Base-by-base conservation (phyloP, 1,140 invertebrate genomes). In the Drosophila parabipectinata region DNA sequence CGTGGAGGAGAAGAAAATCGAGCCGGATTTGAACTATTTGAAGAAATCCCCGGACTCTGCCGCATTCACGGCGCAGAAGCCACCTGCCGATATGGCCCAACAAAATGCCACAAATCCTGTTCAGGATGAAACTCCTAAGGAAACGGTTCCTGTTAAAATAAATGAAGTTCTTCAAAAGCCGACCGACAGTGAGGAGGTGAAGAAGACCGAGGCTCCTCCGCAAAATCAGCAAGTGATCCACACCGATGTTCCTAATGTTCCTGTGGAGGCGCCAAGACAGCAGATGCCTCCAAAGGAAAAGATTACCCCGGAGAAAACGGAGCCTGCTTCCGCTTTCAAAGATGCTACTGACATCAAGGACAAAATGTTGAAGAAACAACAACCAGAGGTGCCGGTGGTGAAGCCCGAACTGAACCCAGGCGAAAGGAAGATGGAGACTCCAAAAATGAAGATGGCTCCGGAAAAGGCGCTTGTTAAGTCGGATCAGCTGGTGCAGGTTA, bases 401-500 rank as follows among this genome's bases (percentile, higher is more conserved):
- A 87, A 87, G 15, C 41, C 62, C 0, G 73, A 87, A 28, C 12
- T 45, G 0, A 37, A 61, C 3, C 56, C 37, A 8, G 53, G 28
- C 6, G 64, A 56, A 10, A 84, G 67, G 26, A 85, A 87, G 30
- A 41, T 47, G 1, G 82, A 82, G 1, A 28, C 28, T 52, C 56
- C 45, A 37, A 81, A 82, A 56, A 26, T 61, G 8, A 72, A 72
- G n/a, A 9, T 39, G 1, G 15, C 32, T 3, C 3, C 47, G 0
- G 81, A 85, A 5, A 87, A 75, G 28, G 81, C 81, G 3, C 9
- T 24, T 1, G 28, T 57, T 7, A 81, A 87, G 6, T 5, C 53
- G 8, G 44, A 72, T 8, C 81, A 73, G n/a, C 63, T 75, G 14
- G 47, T 87, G 7, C 79, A 90, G 51, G 76, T 90, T 1, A 90